These are phyloP conservation scores for Hypena proboscidalis DNA, from an alignment of 2,888 invertebrate species.

Conservation along the genomic window DNA sequence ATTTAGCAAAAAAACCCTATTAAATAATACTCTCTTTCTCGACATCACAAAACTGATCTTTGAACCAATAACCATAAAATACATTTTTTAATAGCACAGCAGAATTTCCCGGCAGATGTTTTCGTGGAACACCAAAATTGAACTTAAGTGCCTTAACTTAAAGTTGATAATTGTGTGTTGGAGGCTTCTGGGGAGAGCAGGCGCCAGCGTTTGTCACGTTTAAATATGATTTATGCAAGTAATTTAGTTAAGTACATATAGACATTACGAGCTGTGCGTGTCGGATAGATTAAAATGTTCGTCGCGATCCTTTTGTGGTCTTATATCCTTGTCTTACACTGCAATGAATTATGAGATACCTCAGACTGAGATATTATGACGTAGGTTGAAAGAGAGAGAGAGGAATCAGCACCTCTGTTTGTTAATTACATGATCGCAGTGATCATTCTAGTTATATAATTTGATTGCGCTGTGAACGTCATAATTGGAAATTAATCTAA, in stretches of 20 bases:
- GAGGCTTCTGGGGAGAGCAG: constrained; percentile 42
- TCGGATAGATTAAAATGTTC: constrained; percentile 80
- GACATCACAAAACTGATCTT: constrained; percentile 47
- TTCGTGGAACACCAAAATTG: constrained; percentile 36
- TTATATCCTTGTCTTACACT: constrained; percentile 41
- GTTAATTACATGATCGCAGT: constrained; percentile 28
- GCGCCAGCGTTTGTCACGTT: constrained; percentile 76
- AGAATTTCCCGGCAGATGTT: constrained; percentile 26
- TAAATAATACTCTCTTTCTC: constrained; percentile 52
- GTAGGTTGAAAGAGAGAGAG: no score
- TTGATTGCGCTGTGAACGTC: neutral
- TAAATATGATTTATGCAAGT: constrained; percentile 85
- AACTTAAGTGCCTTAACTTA: constrained; percentile 43
- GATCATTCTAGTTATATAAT: neutral
- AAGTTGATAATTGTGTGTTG: constrained; percentile 51
- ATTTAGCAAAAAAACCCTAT: constrained; percentile 52
- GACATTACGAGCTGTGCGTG: constrained; percentile 70
- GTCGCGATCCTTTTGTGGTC: constrained; percentile 57
- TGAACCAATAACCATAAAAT: constrained; percentile 46
- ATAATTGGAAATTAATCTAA: no score
- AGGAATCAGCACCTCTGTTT: constrained; percentile 26
- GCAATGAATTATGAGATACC: constrained; percentile 57
- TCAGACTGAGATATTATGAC: constrained; percentile 27
- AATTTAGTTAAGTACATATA: constrained; percentile 83
- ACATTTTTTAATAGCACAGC: constrained; percentile 43